A percentile compares a stretch with the other conserved stretches of the same genome.
phyloP scores from a whole-genome alignment of 2,113 vertebrate species.

The Carassius auratus region DNA sequence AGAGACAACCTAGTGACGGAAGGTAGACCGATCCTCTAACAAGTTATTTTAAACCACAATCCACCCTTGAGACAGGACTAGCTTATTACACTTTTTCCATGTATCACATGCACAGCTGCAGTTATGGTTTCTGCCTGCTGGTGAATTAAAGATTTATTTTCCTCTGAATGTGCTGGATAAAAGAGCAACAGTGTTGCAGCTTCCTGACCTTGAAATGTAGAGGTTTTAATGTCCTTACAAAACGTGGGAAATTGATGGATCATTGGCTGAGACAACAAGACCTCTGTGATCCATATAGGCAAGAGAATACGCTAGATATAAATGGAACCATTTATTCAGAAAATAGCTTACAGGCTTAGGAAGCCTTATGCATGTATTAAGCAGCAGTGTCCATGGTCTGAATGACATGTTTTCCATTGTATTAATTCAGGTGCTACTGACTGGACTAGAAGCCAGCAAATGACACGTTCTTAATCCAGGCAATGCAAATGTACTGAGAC shows the following conservation, averaged over 20 bases:
- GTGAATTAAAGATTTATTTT: conserved; percentile 26
- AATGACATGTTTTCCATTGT: background rate
- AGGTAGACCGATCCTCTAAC: background rate
- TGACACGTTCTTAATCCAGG: background rate
- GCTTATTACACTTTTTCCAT: conserved; percentile 24
- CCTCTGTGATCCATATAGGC: background rate
- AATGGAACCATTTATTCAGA: background rate
- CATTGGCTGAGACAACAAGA: background rate
- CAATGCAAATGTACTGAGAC: conserved; percentile 1
- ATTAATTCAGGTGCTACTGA: background rate
- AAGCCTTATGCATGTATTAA: background rate
- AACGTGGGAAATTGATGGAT: background rate
- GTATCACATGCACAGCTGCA: conserved; percentile 17
- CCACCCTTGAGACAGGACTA: conserved; percentile 23
- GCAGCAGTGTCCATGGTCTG: background rate
- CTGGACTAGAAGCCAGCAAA: background rate
- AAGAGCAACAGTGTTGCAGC: background rate
- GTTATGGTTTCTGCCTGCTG: conserved; percentile 16
- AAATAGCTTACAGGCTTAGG: background rate
- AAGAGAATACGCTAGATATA: background rate
- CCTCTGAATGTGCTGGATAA: background rate
- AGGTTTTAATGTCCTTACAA: background rate
- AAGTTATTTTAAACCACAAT: conserved; percentile 31
- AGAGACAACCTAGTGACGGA: background rate
- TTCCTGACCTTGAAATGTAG: conserved; percentile 16